Evolutionary conservation across 2,888 invertebrate genomes (phyloP), one percentile per base, ranked within the genome.

Genomic region (Branchellion lobata): DNA sequence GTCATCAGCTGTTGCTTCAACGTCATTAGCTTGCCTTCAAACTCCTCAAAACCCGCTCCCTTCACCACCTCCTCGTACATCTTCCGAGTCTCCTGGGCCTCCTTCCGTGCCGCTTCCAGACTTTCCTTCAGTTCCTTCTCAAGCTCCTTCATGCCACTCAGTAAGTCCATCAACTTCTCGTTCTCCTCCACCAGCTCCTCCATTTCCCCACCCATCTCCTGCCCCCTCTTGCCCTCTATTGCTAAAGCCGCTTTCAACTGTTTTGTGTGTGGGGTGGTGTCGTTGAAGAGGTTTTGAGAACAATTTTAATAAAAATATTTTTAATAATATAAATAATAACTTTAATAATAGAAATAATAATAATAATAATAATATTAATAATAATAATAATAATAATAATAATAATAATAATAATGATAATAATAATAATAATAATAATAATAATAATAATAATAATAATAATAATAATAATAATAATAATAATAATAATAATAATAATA

Each of bases 71-170:
- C 91, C 85, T 93, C 92, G 86, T 93, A 92, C 72, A 87, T 89
- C 84, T 93, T 93, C 83, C 93, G 87, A 85, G 92, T 92, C 83
- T 92, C 92, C 78, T 93, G 87, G 21, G n/a, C n/a, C 11, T 27
- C n/a, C 18, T n/a, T 3, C 29, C n/a, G 8, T 65, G 3, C 57
- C 81, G 82, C 8, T 61, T 61, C 21, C 72, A 31, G 34, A 27
- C 57, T 51, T 47, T 57, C 24, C 65, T 72, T 77, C 75, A 81
- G 75, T 27, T 81, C 80, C 72, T 81, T 68, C 73, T 81, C 27
- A 75, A 79, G 76, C 31, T 34, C 31, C 36, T 74, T 72, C 69
- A 78, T 68, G n/a, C 24, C 72, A 33, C n/a, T 71, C 40, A 79
- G 53, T n/a, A 73, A 36, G 29, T 31, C 33, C 51, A 36, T 79